phyloP scores from a whole-genome alignment of 2,888 invertebrate genomes.

The Odontocolon sp. region DNA sequence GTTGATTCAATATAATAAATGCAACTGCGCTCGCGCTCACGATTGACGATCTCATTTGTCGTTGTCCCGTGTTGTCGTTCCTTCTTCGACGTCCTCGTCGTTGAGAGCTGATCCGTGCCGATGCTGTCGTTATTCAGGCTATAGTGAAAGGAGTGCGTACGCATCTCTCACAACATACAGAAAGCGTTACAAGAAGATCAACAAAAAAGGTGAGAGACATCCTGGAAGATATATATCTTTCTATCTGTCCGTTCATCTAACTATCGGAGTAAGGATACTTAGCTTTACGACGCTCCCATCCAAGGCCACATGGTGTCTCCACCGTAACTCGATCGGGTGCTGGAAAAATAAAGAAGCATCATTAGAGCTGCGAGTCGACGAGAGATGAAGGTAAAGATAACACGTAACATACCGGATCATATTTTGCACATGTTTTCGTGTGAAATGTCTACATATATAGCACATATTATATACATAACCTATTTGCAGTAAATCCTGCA shows the following conservation, averaged over 20 bases:
- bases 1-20: slow-evolving; percentile 24
- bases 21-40: slow-evolving; percentile 21
- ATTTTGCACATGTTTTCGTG: too few relatives aligned
- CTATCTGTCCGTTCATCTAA: not conserved
- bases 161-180: slow-evolving; percentile 17
- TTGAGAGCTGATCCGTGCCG: not conserved
- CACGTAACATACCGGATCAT: too few relatives aligned
- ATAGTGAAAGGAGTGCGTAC: slow-evolving; percentile 24
- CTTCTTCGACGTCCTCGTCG: not conserved
- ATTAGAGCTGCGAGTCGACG: not conserved
- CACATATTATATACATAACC: too few relatives aligned
- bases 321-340: not conserved
- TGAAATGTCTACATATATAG: too few relatives aligned
- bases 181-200: slow-evolving; percentile 21
- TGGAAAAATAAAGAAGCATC: not conserved
- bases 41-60: slow-evolving; percentile 42
- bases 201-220: slow-evolving; percentile 12
- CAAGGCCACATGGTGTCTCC: slow-evolving; percentile 9
- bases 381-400: too few relatives aligned
- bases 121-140: not conserved
- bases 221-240: too few relatives aligned
- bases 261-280: too few relatives aligned
- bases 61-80: slow-evolving; percentile 25
- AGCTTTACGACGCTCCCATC: not conserved
- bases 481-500: slow-evolving; percentile 2